These are phyloP conservation scores for Ruditapes philippinarum DNA, from an alignment of 1,140 invertebrate genomes.

Conservation along the genomic window DNA sequence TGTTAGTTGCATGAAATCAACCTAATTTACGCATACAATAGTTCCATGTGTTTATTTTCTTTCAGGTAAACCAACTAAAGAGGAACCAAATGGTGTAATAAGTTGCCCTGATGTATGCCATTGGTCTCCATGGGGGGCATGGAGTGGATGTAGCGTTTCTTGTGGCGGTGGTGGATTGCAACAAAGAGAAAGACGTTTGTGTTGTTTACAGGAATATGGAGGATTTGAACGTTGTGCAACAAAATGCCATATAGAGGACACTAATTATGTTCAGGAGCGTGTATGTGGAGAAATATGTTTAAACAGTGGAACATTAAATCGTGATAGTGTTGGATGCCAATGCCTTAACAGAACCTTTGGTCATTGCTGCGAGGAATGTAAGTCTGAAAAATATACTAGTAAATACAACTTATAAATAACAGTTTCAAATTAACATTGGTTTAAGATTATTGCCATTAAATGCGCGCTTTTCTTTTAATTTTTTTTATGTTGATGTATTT, in stretches of 20 bases:
- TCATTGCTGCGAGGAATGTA: conserved; percentile 22
- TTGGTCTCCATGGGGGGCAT: neutral
- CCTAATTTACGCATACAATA: no score
- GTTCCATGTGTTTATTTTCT: no score
- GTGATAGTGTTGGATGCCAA: neutral
- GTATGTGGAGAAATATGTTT: neutral
- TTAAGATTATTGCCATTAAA: no score
- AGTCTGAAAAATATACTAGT: no score
- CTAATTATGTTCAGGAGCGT: neutral
- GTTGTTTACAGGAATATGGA: neutral
- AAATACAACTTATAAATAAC: no score
- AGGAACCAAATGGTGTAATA: no score
- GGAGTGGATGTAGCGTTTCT: neutral
- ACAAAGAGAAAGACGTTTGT: neutral
- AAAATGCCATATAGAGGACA: neutral
- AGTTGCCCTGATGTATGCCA: neutral
- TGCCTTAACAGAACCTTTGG: conserved; percentile 6
- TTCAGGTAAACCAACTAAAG: no score
- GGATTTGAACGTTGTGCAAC: neutral
- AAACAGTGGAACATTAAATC: neutral
- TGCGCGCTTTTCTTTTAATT: no score
- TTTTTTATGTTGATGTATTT: no score
- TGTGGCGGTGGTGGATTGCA: neutral
- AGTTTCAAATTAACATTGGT: no score
- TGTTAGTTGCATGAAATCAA: no score